Evolutionary conservation across 2,113 vertebrate genomes (phyloP), one percentile per base, ranked within the genome.

Genomic region (Peromyscus californicus): DNA sequence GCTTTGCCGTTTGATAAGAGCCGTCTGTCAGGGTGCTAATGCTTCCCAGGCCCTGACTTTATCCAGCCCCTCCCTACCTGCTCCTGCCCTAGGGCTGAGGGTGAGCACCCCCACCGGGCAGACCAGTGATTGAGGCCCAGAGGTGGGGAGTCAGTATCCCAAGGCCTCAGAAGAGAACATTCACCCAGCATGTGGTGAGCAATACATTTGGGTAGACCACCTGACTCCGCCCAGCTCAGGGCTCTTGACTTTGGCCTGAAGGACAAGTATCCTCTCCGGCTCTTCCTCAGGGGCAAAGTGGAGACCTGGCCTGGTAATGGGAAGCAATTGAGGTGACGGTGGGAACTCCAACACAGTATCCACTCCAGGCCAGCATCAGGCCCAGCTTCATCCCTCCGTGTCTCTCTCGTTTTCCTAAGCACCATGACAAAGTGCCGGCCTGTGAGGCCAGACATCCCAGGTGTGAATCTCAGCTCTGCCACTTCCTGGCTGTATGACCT

Each of bases 301-400:
- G 39, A 74, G 59, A 87, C 36, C 3, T 48, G 63, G 86, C 39
- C n/a, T 33, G 22, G 2, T 12, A 16, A 88, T 0, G 7, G 42
- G 39, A 75, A 89, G 45, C 61, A 24, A 51, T 0, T 33, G 51
- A 17, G 16, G n/a, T 0, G 45, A 33, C 31, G 24, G 7, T 6
- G 16, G n/a, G 17, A n/a, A 42, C 0, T 1, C 26, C 54, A 76
- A 10, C 33, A 65, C 33, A 1, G 93, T 51, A 31, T 19, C 31
- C 33, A 5, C n/a, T 6, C 0, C 1, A n/a, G 33, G n/a, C 70
- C 51, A 31, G 39, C 33, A 21, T 7, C 19, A 0, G 3, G 54
- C 72, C 36, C 5, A 0, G 1, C 6, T 17, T 48, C 12, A 4
- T 2, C 33, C 13, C 29, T 8, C 65, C 24, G 1, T 54, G n/a